Base-by-base conservation (phyloP, 2,113 vertebrate genomes). In the Phalacrocorax aristotelis region DNA sequence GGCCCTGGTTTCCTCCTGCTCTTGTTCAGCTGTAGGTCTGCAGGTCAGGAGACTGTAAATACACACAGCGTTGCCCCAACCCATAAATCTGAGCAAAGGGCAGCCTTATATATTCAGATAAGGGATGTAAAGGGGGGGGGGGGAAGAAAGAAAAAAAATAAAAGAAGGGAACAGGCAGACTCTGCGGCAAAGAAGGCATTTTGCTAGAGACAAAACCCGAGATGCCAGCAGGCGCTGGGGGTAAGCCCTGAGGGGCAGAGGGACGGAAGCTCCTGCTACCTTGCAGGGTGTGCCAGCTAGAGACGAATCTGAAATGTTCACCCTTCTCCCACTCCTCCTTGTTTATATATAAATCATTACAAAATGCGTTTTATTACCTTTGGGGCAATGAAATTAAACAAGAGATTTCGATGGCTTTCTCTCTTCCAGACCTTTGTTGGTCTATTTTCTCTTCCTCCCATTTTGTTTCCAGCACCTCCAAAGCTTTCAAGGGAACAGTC, bases 21-120 rank as follows among this genome's bases (percentile, higher is more conserved):
- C 98, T 98, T 96, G 96, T 97, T 98, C 97, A 97, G 98, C 98
- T 98, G 85, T 87, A 98, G 96, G 98, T 98, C 98, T 98, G 98
- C 98, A 98, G 99, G 99, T 99, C 99, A 99, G 98, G 98, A 99
- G 98, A 99, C 99, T 99, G 99, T 99, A 99, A 99, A 99, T 99
- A 99, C 98, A 99, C 99, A 98, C 96, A 97, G 98, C 77, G 87
- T 97, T 98, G 98, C 98, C 98, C 98, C 92, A 96, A 98, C 97
- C 96, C 98, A 98, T 99, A 99, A 99, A 99, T 99, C 99, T 99
- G 97, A 98, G 98, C 96, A 98, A 98, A 98, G 98, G 96, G 98
- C 98, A 98, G 98, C 96, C 98, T 97, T 98, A 98, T 98, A 98
- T 97, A 98, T 98, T 98, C 98, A 98, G 98, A 98, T 98, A 98